A percentile compares a stretch with the other conserved stretches of the same genome.
These are phyloP conservation scores for Manis crassicaudata DNA, from an alignment of 2,797 vertebrate species.

Conservation along the genomic window DNA sequence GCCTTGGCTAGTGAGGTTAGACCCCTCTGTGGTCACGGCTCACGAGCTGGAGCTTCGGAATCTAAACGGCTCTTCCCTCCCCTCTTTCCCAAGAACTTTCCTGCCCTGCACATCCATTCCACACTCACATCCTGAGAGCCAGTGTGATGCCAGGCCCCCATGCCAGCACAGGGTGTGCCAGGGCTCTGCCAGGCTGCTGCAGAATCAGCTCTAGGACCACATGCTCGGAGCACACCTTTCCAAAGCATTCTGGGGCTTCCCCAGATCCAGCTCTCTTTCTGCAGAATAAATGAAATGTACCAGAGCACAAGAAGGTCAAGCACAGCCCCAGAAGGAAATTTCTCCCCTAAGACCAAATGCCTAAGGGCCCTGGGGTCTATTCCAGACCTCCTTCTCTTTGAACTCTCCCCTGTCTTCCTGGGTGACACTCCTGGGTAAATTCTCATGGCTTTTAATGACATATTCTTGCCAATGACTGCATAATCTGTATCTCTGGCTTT, in stretches of 20 bases:
- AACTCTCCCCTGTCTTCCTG: not conserved
- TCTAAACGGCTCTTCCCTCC: not conserved
- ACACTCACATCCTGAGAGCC: not conserved
- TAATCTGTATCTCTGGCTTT: not conserved
- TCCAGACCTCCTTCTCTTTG: not conserved
- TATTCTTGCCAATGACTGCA: not conserved
- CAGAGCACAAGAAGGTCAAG: not conserved
- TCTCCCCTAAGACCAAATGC: not conserved
- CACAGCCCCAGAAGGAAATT: not conserved
- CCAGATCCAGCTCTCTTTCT: not conserved
- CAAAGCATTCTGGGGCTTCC: not conserved
- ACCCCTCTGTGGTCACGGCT: not conserved
- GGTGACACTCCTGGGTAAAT: not conserved
- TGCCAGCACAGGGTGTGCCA: accelerated
- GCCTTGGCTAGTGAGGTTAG: too few relatives aligned
- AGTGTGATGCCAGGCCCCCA: not conserved
- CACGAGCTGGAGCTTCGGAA: not conserved
- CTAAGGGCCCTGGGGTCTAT: not conserved
- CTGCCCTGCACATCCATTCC: not conserved
- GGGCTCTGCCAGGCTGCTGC: not conserved
- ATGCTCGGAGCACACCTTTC: not conserved
- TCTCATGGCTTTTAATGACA: not conserved
- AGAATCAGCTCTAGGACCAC: not conserved
- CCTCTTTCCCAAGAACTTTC: not conserved
- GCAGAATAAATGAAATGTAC: not conserved